Percentiles rank a stretch among this genome's conserved stretches.
Evolutionary conservation across 2,113 vertebrate species (phyloP).

Genomic region (Suricata suricatta): DNA sequence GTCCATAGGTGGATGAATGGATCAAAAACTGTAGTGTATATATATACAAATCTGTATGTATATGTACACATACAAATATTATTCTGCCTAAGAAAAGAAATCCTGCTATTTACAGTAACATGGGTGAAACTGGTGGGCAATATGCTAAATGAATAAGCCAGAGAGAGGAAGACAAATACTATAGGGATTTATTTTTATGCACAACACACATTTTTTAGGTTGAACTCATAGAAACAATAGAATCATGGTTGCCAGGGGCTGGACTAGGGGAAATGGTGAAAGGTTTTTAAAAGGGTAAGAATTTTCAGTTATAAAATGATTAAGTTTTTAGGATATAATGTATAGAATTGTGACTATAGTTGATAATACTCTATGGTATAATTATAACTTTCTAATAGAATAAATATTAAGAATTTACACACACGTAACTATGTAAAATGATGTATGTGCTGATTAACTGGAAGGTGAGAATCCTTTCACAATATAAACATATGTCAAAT

Average conservation of each 20-base stretch:
- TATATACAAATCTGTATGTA: neutral
- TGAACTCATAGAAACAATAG: too few relatives aligned
- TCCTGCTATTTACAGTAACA: too few relatives aligned
- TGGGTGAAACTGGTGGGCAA: too few relatives aligned
- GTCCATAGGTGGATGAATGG: neutral
- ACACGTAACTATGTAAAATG: neutral
- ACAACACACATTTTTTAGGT: too few relatives aligned
- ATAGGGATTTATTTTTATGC: too few relatives aligned
- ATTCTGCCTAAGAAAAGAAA: too few relatives aligned
- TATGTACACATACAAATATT: too few relatives aligned
- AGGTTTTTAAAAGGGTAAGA: neutral
- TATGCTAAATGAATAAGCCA: too few relatives aligned
- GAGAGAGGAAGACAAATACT: too few relatives aligned
- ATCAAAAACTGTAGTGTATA: neutral
- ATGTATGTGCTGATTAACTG: neutral
- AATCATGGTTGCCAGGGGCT: neutral
- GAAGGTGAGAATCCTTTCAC: neutral
- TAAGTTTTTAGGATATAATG: too few relatives aligned
- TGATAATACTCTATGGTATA: neutral
- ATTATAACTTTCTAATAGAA: neutral
- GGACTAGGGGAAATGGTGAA: neutral
- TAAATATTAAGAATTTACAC: neutral
- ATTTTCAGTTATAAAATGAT: too few relatives aligned
- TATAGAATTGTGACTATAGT: too few relatives aligned
- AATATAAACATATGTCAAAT: neutral